Evolutionary conservation across 2,888 invertebrate species (phyloP).

Genomic region (Synanthedon vespiformis): DNA sequence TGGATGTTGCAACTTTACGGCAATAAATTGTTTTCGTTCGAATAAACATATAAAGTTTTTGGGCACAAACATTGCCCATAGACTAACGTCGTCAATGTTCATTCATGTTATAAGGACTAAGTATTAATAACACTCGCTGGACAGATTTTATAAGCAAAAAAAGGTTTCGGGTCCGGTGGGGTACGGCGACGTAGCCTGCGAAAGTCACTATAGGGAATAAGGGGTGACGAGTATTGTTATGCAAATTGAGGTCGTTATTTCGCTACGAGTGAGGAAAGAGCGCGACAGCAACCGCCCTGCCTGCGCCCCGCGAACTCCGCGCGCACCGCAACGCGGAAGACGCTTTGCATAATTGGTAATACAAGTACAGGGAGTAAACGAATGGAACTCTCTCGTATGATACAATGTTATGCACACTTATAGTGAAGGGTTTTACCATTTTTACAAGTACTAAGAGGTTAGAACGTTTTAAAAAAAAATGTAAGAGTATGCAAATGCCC

Average conservation of each 20-base stretch:
- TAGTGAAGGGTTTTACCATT: conserved; percentile 1
- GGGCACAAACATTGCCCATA: background rate
- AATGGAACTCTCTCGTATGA: conserved; percentile 15
- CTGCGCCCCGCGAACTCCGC: conserved; percentile 28
- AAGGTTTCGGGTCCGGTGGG: conserved; percentile 57
- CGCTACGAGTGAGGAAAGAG: conserved; percentile 68
- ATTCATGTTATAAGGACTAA: conserved; percentile 7
- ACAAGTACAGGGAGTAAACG: conserved; percentile 42
- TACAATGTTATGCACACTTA: conserved; percentile 10
- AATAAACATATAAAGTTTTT: background rate
- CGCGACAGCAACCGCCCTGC: conserved; percentile 54
- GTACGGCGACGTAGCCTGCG: conserved; percentile 48
- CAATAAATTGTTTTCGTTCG: conserved; percentile 10
- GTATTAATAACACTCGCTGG: conserved; percentile 24
- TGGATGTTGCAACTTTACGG: conserved; percentile 3
- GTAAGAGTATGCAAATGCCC: no score
- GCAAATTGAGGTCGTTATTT: conserved; percentile 71
- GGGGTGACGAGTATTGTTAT: conserved; percentile 70
- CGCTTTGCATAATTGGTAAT: conserved; percentile 68
- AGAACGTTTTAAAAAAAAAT: no score
- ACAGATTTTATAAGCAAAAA: conserved; percentile 44
- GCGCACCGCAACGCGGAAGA: conserved; percentile 55
- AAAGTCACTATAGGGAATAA: conserved; percentile 63
- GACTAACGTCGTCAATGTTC: background rate
- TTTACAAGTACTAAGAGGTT: conserved; percentile 1